Base-by-base conservation (phyloP, 2,888 invertebrate species). In the Tigriopus californicus region DNA sequence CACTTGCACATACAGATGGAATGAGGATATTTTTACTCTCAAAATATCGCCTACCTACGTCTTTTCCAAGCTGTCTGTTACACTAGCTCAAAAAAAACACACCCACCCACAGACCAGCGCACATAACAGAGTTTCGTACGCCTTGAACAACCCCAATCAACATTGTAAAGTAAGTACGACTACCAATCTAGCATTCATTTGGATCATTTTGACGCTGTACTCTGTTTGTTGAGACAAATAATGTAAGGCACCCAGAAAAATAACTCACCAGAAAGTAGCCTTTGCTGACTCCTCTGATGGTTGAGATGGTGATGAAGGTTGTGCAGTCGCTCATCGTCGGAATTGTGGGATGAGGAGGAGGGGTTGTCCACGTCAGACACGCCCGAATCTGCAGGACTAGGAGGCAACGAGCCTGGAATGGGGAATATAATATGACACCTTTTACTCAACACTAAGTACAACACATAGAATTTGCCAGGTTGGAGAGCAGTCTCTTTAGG, bases 331-430 rank as follows among this genome's bases (percentile, higher is more conserved):
- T 55, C 58, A 41, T 46, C 60, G 55, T 57, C 52, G 22, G 58
- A 56, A 46, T 42, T 44, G 22, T 56, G 42, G 82, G 75, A 70
- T 80, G 80, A 63, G 80, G 85, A 64, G 66, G 88, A 90, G 64
- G 90, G 90, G 66, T 90, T 90, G 75, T 94, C 94, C 67, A 94
- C 90, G 74, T 94, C 94, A 61, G 90, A 91, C 58, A 94, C 92
- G 63, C 94, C 94, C 71, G 90, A 91, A 77, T 95, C 94, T 58
- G 92, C 92, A 64, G 94, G 94, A 72, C 91, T 92, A 59, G 94
- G 92, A 64, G 94, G 94, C 70, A 94, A 81, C 67, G 92, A 92
- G 72, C 91, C 92, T 86, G 76, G 1, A 68, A 33, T 5, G 33
- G 3, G 33, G 33, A 33, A 33, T 8, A 33, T 33, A 33, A n/a